phyloP scores from a whole-genome alignment of 2,113 vertebrate species.

The Zingel zingel region DNA sequence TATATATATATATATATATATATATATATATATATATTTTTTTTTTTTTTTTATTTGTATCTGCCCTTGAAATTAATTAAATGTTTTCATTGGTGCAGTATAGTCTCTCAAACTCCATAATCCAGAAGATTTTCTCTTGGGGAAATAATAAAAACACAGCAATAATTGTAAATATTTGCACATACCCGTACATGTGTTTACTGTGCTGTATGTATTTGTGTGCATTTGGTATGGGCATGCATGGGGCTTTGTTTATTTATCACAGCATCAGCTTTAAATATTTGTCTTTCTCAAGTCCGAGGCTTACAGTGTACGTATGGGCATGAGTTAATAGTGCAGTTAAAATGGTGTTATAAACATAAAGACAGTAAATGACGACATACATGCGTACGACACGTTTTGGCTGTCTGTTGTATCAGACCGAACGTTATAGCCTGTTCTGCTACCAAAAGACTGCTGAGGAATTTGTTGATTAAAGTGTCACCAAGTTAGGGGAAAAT shows the following conservation, averaged over 20 bases:
- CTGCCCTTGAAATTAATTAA: background rate
- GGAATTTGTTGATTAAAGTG: background rate
- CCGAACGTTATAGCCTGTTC: slow-evolving; percentile 7
- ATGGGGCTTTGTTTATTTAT: slow-evolving; percentile 9
- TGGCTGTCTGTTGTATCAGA: background rate
- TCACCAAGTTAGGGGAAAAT: slow-evolving; percentile 8
- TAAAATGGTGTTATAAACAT: slow-evolving; percentile 11
- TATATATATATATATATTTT: no score
- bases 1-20: no score
- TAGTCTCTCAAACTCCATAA: background rate
- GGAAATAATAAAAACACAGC: background rate
- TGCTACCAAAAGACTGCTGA: background rate
- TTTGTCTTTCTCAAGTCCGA: background rate
- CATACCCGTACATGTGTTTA: background rate
- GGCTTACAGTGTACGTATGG: background rate
- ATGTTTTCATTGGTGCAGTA: background rate
- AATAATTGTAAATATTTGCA: slow-evolving; percentile 4
- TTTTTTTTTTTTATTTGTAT: no score
- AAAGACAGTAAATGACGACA: background rate
- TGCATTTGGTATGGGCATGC: background rate
- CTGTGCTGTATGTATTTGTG: background rate
- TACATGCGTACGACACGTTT: background rate
- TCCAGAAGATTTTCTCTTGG: slow-evolving; percentile 22
- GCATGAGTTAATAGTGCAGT: slow-evolving; percentile 8
- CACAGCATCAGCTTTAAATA: slow-evolving; percentile 8